phyloP scores from a whole-genome alignment of 2,888 invertebrate genomes.

The Ectemnius cavifrons region DNA sequence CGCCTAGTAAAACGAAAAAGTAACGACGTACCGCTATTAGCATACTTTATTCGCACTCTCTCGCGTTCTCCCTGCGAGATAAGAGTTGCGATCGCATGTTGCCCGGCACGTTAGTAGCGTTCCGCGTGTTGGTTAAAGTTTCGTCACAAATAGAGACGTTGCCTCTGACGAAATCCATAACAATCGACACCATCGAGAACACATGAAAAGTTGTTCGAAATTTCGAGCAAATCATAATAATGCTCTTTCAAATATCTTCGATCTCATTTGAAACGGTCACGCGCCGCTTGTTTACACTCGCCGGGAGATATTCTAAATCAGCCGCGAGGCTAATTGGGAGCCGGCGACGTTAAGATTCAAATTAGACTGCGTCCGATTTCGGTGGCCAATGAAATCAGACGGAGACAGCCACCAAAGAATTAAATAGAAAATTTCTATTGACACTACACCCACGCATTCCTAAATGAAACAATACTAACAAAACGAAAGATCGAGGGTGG shows the following conservation, averaged over 20 bases:
- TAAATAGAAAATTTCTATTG: too few relatives aligned
- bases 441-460: too few relatives aligned
- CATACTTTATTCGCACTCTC: background rate
- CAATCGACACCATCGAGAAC: too few relatives aligned
- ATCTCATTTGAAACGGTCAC: background rate
- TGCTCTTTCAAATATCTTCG: background rate
- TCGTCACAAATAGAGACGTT: background rate
- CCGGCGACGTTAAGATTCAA: constrained; percentile 28
- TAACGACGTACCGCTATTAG: background rate
- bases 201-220: too few relatives aligned
- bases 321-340: constrained; percentile 36
- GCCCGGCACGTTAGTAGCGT: background rate
- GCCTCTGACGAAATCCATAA: too few relatives aligned
- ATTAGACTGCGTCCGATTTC: constrained; percentile 28
- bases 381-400: background rate
- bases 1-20: background rate
- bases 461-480: too few relatives aligned
- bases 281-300: constrained; percentile 27
- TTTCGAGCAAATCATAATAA: too few relatives aligned
- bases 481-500: too few relatives aligned
- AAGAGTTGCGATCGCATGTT: background rate
- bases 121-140: background rate
- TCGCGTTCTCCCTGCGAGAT: background rate
- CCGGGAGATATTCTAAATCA: constrained; percentile 43
- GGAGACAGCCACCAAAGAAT: too few relatives aligned